Evolutionary conservation across 2,888 invertebrate genomes (phyloP).

Genomic region (Drosophila mimetica): DNA sequence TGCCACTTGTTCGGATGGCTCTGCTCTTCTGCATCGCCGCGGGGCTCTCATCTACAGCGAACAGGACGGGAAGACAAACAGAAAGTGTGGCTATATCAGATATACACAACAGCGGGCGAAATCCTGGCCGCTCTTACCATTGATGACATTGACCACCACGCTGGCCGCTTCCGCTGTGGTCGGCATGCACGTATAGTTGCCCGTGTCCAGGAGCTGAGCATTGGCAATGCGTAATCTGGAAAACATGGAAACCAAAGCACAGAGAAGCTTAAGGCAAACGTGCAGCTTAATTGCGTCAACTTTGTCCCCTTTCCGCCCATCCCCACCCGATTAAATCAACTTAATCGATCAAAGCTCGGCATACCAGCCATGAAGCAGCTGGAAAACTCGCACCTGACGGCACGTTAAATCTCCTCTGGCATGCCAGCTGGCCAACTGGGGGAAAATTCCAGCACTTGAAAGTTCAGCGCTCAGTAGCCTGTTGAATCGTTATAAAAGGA

Average conservation of each 20-base stretch:
- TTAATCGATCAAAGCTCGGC: conserved; percentile 71
- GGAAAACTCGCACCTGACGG: conserved; percentile 40
- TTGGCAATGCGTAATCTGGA: conserved; percentile 89
- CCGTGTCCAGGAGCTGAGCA: conserved; percentile 91
- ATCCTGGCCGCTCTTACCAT: conserved; percentile 87
- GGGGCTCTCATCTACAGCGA: conserved; percentile 79
- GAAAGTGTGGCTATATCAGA: conserved; percentile 5
- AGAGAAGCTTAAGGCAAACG: conserved; percentile 18
- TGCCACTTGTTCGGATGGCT: conserved; percentile 34
- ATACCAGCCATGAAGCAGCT: conserved; percentile 42
- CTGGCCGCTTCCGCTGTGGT: conserved; percentile 93
- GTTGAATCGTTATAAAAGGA: background rate
- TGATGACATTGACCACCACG: conserved; percentile 94
- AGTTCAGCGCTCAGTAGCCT: background rate
- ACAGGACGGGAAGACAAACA: background rate
- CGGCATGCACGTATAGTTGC: conserved; percentile 95
- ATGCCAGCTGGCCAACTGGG: conserved; percentile 4
- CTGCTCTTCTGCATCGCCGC: conserved; percentile 83
- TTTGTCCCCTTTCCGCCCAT: conserved; percentile 12
- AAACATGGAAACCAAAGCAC: conserved; percentile 43
- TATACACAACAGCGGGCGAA: conserved; percentile 5
- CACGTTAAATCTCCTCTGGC: conserved; percentile 16
- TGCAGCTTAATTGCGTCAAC: conserved; percentile 45
- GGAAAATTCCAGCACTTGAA: conserved; percentile 10
- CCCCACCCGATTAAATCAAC: conserved; percentile 61